Evolutionary conservation across 2,888 invertebrate genomes (phyloP), one percentile per base, ranked within the genome.

Genomic region (Drosophila cognata): DNA sequence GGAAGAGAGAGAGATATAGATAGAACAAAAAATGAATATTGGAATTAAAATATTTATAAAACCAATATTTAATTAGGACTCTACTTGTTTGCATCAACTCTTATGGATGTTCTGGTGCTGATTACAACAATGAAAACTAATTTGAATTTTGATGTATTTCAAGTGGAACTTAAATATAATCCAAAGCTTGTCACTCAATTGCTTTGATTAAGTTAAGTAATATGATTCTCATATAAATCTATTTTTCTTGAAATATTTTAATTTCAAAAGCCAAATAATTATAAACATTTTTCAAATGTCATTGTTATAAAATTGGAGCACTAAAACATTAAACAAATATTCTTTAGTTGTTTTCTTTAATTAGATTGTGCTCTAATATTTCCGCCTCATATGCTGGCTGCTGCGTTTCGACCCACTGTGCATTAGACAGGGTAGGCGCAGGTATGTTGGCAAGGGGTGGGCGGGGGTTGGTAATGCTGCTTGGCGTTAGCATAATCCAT

Each of bases 401-500:
- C 28, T 5, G 13, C 6, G 21, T 33, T 57, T 16, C 16, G 48
- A 18, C 4, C 64, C 76, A 75, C 75, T 59, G 75, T 75, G 71
- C 67, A 29, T 21, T 13, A 11, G 21, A 25, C 10, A 35, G 21
- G 33, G 21, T 21, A 5, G 11, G 18, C 2, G 33, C 6, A 5
- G 33, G 53, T 35, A 18, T 5, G 5, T 0, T 1, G 16, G 6
- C 35, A 18, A 11, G 11, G 11, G 10, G 10, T 2, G 8, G 18
- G 18, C 4, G 25, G 6, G 18, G 25, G 21, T 11, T 4, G 25
- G 25, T 38, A 18, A 18, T 28, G 28, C 33, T 25, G 36, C 50
- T 21, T 38, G 51, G 51, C 43, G 62, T 18, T 52, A 76, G 71
- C 72, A 77, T 87, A 84, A 81, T 82, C 70, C 21, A n/a, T 64